These are phyloP conservation scores for Falco cherrug DNA, from an alignment of 2,797 vertebrate species.

Conservation along the genomic window DNA sequence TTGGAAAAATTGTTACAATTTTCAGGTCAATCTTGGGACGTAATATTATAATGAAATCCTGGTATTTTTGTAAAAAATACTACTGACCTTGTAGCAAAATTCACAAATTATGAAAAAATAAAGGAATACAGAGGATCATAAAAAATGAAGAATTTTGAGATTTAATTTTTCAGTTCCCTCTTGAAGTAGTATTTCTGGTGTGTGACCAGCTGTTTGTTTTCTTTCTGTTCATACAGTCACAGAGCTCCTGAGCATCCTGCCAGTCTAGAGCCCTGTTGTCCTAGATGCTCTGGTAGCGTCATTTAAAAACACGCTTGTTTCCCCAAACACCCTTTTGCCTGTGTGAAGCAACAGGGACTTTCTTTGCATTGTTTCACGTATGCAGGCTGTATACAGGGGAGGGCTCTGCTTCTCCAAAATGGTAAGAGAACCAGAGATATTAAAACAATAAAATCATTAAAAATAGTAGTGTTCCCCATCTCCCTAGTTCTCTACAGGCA, in stretches of 20 bases:
- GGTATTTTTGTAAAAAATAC: background rate
- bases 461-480: background rate
- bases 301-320: accelerated
- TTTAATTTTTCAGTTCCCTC: background rate
- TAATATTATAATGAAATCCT: background rate
- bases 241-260: background rate
- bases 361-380: background rate
- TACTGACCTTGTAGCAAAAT: background rate
- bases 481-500: background rate
- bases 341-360: background rate
- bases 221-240: background rate
- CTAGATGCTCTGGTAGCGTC: background rate
- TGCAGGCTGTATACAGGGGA: background rate
- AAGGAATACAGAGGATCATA: background rate
- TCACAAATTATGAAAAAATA: background rate
- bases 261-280: accelerated
- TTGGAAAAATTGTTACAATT: background rate
- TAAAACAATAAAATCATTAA: background rate
- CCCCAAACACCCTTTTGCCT: background rate
- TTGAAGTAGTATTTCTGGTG: background rate
- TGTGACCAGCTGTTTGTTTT: background rate
- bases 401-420: background rate
- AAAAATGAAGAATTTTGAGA: background rate
- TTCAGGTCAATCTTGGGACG: background rate
- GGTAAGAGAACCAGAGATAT: background rate